Percentiles rank a stretch among this genome's conserved stretches.
Evolutionary conservation across 2,888 invertebrate genomes (phyloP).

Genomic region (Anthoptus insignis): DNA sequence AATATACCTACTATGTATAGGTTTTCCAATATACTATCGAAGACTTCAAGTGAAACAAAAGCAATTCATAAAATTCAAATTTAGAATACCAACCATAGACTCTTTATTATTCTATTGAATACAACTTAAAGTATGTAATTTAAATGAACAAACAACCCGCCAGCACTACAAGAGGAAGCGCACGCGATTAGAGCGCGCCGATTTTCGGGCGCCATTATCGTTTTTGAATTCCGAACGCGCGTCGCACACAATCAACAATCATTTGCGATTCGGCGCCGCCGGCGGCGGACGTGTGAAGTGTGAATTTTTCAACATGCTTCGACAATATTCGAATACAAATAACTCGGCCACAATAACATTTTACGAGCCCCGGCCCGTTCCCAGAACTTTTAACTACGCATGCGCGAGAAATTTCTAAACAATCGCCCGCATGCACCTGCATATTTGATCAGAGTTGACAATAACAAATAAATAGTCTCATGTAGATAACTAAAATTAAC

Average conservation of each 20-base stretch:
- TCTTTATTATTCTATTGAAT: neutral
- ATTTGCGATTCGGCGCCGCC: conserved; percentile 80
- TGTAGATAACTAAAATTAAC: too few species aligned
- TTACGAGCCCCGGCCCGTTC: conserved; percentile 63
- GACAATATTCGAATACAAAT: conserved; percentile 77
- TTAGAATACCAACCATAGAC: neutral
- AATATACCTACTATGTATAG: too few species aligned
- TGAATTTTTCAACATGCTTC: conserved; percentile 66
- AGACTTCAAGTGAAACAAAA: too few species aligned
- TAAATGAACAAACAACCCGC: conserved; percentile 23
- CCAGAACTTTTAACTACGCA: conserved; percentile 70
- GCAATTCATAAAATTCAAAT: neutral
- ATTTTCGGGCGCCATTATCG: conserved; percentile 72
- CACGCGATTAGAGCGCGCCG: conserved; percentile 65
- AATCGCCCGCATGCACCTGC: conserved; percentile 72
- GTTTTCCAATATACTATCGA: too few species aligned
- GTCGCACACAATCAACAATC: conserved; percentile 74
- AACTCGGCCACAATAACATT: conserved; percentile 64
- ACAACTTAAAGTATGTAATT: conserved; percentile 3
- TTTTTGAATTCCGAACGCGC: conserved; percentile 75
- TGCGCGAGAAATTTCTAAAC: conserved; percentile 76
- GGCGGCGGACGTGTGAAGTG: conserved; percentile 72
- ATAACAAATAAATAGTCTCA: conserved; percentile 12
- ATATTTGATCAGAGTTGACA: conserved; percentile 58
- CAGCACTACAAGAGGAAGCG: conserved; percentile 18